A percentile compares a stretch with the other conserved stretches of the same genome.
Evolutionary conservation across 1,140 invertebrate genomes (phyloP).

Genomic region (Zaprionus tsacasi): DNA sequence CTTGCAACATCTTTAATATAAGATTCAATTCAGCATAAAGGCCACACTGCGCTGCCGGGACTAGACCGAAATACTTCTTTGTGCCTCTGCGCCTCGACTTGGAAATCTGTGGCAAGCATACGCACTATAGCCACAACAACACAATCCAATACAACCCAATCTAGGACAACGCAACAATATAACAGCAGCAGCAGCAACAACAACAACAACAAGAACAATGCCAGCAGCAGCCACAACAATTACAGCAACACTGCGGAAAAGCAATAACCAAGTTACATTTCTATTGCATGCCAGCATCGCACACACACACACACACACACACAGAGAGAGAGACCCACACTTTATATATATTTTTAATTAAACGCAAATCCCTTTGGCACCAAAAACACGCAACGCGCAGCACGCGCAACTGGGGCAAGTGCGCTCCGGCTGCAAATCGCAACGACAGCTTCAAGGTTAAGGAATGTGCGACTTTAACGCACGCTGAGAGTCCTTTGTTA

Average conservation of each 20-base stretch:
- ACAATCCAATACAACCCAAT: conserved; percentile 24
- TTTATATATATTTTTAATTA: conserved; percentile 81
- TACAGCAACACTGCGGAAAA: conserved; percentile 46
- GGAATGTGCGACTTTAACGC: conserved; percentile 31
- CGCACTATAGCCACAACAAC: conserved; percentile 42
- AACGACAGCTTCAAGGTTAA: conserved; percentile 70
- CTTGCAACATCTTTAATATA: conserved; percentile 78
- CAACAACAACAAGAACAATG: conserved; percentile 14
- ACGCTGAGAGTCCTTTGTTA: neutral
- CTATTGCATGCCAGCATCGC: conserved; percentile 72
- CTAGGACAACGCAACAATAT: conserved; percentile 29
- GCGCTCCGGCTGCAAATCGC: conserved; percentile 44
- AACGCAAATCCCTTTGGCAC: conserved; percentile 73
- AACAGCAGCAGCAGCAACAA: neutral
- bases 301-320: conserved; percentile 37
- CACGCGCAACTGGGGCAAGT: conserved; percentile 47
- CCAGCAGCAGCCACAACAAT: conserved; percentile 30
- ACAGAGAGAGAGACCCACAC: conserved; percentile 16
- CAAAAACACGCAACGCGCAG: conserved; percentile 64
- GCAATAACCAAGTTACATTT: conserved; percentile 77
- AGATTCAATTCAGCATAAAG: conserved; percentile 76
- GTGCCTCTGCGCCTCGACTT: conserved; percentile 38
- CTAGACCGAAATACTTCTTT: conserved; percentile 47
- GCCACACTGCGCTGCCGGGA: conserved; percentile 22
- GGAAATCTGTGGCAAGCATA: conserved; percentile 46